phyloP scores from a whole-genome alignment of 2,113 vertebrate species.

The Rhinolophus sinicus region DNA sequence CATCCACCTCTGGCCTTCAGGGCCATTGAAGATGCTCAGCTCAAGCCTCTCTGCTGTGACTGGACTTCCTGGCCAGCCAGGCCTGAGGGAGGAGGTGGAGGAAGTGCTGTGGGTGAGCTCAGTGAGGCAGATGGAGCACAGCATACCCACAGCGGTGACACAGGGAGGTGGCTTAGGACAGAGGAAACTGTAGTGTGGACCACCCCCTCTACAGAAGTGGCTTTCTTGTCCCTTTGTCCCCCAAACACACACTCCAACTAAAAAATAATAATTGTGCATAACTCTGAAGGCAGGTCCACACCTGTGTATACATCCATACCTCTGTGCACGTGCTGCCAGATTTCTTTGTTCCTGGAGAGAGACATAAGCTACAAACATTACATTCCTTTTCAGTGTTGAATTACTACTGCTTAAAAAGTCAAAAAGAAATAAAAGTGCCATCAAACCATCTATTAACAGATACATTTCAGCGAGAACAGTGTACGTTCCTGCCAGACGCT shows the following conservation, averaged over 20 bases:
- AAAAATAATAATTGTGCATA: neutral
- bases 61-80: neutral
- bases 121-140: neutral
- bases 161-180: neutral
- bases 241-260: neutral
- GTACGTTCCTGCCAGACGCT: neutral
- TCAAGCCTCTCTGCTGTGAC: neutral
- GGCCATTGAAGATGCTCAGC: neutral
- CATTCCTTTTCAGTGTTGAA: neutral
- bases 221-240: neutral
- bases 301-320: neutral
- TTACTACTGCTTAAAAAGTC: conserved; percentile 28
- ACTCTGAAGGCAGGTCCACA: neutral
- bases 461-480: neutral
- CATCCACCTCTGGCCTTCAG: neutral
- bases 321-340: neutral
- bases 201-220: neutral
- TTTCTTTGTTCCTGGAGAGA: neutral
- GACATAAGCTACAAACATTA: neutral
- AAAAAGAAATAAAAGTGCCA: neutral
- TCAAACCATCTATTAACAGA: conserved; percentile 29
- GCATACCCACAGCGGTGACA: neutral
- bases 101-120: neutral
- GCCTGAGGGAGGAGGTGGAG: accelerated
- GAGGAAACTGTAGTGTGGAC: neutral